These are phyloP conservation scores for Dusona sp. DNA, from an alignment of 2,888 invertebrate genomes.

Conservation along the genomic window DNA sequence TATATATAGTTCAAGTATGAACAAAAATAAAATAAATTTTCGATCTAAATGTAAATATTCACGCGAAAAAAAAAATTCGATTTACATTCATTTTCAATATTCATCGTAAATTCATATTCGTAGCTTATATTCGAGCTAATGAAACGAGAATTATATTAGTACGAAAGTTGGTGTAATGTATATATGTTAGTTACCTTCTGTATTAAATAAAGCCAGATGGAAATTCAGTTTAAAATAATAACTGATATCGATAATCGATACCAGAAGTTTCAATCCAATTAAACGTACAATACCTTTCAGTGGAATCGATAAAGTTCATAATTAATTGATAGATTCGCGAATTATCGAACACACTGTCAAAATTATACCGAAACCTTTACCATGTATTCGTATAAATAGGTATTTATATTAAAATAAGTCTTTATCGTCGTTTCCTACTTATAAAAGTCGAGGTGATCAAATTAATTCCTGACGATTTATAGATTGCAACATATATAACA, in stretches of 20 bases:
- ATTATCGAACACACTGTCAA: not conserved
- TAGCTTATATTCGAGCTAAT: not conserved
- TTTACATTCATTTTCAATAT: not conserved
- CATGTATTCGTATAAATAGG: not conserved
- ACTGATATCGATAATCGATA: conserved; percentile 6
- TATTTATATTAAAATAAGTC: not conserved
- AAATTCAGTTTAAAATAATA: not conserved
- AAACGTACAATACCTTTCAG: not conserved
- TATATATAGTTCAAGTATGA: not conserved
- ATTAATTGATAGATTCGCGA: conserved; percentile 9
- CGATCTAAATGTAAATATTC: not conserved
- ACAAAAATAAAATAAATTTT: not conserved
- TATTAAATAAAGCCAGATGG: not conserved
- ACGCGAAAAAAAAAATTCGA: not conserved
- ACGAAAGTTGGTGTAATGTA: not conserved
- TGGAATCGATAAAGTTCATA: not conserved
- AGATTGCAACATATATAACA: not conserved
- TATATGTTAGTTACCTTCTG: not conserved
- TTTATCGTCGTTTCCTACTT: not conserved
- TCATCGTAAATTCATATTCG: not conserved
- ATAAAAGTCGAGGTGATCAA: conserved; percentile 10
- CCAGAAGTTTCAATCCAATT: not conserved
- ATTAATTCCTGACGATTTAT: conserved; percentile 20
- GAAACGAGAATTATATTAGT: not conserved
- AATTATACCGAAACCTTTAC: not conserved